Evolutionary conservation across 2,888 invertebrate species (phyloP).

Genomic region (Serripes groenlandicus): DNA sequence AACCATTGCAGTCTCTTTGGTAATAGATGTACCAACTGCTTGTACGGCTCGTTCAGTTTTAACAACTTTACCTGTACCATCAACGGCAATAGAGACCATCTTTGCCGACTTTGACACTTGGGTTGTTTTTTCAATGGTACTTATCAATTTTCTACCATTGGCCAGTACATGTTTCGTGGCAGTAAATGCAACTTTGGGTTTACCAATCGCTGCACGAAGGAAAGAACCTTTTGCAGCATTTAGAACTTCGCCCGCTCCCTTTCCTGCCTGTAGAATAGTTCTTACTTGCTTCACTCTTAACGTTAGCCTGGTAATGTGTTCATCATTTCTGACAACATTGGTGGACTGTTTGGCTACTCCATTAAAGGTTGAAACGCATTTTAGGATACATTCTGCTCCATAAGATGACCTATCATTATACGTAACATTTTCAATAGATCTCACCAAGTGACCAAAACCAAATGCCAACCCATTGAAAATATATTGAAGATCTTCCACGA

Average conservation of each 20-base stretch:
- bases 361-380: neutral
- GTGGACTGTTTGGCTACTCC: slow-evolving; percentile 1
- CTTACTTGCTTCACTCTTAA: neutral
- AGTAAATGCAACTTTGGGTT: neutral
- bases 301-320: neutral
- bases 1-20: neutral
- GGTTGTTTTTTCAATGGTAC: neutral
- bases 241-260: neutral
- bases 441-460: neutral
- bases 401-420: neutral
- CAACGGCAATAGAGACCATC: neutral
- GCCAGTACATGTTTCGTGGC: neutral
- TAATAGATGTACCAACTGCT: neutral
- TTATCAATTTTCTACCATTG: neutral
- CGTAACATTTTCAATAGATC: neutral
- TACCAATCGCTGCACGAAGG: neutral
- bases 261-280: neutral
- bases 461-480: neutral
- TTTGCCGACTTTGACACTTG: neutral
- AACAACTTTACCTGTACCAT: neutral
- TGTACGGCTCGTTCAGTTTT: neutral
- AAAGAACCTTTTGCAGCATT: neutral
- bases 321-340: neutral
- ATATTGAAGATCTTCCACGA: neutral
- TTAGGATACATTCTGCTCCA: neutral